These are phyloP conservation scores for Pluvianellus socialis DNA, from an alignment of 2,113 vertebrate genomes.

Conservation along the genomic window DNA sequence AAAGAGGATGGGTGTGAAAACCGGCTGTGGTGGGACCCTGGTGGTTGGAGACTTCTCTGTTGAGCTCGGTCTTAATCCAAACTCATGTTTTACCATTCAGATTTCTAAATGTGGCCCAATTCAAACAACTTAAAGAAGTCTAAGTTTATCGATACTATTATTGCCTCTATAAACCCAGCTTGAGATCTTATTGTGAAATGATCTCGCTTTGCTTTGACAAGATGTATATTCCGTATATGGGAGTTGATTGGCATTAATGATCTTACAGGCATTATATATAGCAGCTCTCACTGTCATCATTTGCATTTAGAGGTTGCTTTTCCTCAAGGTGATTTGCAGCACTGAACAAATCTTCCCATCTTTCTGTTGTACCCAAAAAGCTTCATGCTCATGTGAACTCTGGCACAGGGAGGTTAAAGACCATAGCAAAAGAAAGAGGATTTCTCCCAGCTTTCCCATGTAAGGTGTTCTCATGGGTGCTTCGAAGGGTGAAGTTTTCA, in stretches of 20 bases:
- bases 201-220: background rate
- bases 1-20: too few relatives aligned
- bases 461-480: background rate
- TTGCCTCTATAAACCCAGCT: background rate
- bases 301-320: background rate
- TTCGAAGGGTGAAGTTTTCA: background rate
- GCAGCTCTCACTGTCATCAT: background rate
- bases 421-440: background rate
- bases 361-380: background rate
- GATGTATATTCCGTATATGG: background rate
- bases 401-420: background rate
- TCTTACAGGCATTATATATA: background rate
- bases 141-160: background rate
- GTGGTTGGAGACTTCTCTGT: background rate
- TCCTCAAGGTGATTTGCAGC: background rate
- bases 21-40: background rate
- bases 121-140: background rate
- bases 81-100: background rate
- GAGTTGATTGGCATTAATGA: background rate
- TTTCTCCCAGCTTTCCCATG: background rate
- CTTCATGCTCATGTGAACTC: rapidly evolving
- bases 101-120: background rate
- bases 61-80: background rate
- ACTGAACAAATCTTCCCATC: background rate
- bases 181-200: background rate